Evolutionary conservation across 2,113 vertebrate species (phyloP), one percentile per base, ranked within the genome.

Genomic region (Sterna hirundo): DNA sequence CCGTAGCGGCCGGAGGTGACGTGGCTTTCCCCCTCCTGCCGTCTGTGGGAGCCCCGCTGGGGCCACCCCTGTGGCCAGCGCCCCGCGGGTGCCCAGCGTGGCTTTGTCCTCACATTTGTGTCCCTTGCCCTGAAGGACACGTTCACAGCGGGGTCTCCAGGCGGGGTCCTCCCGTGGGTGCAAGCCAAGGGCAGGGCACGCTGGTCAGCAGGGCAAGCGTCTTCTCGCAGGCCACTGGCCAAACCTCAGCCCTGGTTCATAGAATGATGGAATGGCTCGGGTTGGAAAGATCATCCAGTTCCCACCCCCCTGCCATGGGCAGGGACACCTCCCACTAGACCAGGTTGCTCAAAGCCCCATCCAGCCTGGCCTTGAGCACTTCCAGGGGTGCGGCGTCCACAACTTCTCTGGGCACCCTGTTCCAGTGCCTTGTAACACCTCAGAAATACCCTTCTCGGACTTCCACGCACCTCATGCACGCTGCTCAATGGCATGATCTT

Each of bases 401-500:
- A 38, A 4, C 60, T 25, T 38, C 61, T 27, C 36, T 27, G 61
- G 25, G 36, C 5, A 17, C 6, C 61, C 36, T 38, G 25, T 62
- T 38, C 36, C 23, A 18, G 15, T 38, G 61, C 10, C 61, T 27
- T 22, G 11, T 22, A 62, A 4, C 55, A 5, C 8, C 11, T 8
- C 30, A 7, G 32, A 2, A 80, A 10, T 32, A 5, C 15, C 7
- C 52, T 52, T 52, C 13, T 15, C 27, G 52, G 52, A 22, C 46
- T 44, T 25, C 23, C 29, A 0, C 1, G 0, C 4, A 4, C 12
- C 4, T n/a, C 11, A 0, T 0, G 38, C 27, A 0, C 6, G 0
- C 32, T 8, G 40, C 32, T 61, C 6, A 20, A 4, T 1, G 3
- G 30, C 25, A 4, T 3, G 0, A 1, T 8, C 14, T 51, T 11